phyloP scores from a whole-genome alignment of 2,888 invertebrate species.

The Cheilosia urbana region DNA sequence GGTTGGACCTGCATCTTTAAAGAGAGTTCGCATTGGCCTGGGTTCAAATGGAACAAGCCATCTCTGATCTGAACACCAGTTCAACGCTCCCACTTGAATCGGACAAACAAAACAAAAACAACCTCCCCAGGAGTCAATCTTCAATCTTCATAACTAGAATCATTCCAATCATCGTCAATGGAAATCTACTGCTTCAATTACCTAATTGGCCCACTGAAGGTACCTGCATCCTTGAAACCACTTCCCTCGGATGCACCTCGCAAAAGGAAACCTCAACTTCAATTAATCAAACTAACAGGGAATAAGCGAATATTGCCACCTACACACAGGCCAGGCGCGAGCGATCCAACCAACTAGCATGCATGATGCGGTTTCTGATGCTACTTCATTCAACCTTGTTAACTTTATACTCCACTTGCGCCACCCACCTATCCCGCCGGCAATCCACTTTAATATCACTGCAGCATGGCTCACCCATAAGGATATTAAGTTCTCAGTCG shows the following conservation, averaged over 20 bases:
- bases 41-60: no score
- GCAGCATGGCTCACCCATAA: conserved; percentile 70
- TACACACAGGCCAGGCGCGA: neutral
- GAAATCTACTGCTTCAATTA: conserved; percentile 55
- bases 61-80: no score
- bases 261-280: conserved; percentile 45
- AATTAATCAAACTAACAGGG: conserved; percentile 74
- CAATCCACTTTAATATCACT: conserved; percentile 74
- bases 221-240: conserved; percentile 11
- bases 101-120: no score
- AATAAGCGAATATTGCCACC: conserved; percentile 69
- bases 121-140: neutral
- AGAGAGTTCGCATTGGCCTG: neutral
- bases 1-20: neutral
- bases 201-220: conserved; percentile 64
- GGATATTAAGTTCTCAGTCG: conserved; percentile 74
- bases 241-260: conserved; percentile 34
- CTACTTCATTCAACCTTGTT: conserved; percentile 53
- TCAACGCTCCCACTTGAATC: no score
- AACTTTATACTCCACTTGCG: conserved; percentile 31
- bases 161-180: conserved; percentile 17
- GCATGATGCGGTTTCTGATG: conserved; percentile 61
- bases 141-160: conserved; percentile 9
- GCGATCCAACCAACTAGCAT: conserved; percentile 61
- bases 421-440: conserved; percentile 50